phyloP scores from a whole-genome alignment of 1,140 invertebrate species.

The Drosophila bipectinata region DNA sequence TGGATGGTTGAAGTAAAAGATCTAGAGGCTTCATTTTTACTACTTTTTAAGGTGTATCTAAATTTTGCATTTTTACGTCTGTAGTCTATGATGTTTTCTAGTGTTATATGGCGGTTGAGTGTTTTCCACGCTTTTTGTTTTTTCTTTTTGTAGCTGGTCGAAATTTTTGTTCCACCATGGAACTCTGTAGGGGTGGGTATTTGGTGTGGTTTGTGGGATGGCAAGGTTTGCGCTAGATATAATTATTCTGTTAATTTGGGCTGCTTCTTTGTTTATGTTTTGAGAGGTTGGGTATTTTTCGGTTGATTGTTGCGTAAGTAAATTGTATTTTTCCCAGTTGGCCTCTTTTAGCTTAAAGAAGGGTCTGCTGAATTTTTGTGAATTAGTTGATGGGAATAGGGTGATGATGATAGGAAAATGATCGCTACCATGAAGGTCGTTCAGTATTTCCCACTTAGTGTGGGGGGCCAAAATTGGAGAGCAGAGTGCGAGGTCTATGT shows the following conservation, averaged over 20 bases:
- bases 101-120: too few relatives aligned
- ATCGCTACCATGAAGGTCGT: conserved; percentile 24
- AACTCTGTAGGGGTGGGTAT: conserved; percentile 2
- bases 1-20: too few relatives aligned
- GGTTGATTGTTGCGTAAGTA: conserved; percentile 5
- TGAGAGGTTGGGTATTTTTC: not conserved
- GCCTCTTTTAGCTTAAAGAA: conserved; percentile 17
- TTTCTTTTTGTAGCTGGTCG: too few relatives aligned
- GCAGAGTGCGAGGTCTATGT: conserved; percentile 18
- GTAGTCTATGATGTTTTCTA: too few relatives aligned
- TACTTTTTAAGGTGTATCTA: too few relatives aligned
- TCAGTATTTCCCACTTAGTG: conserved; percentile 29
- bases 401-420: conserved; percentile 37
- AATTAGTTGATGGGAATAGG: conserved; percentile 12
- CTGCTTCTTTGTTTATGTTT: conserved; percentile 13
- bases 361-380: conserved; percentile 3
- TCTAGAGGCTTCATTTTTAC: too few relatives aligned
- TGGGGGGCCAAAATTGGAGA: conserved; percentile 3
- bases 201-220: conserved; percentile 24
- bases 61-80: too few relatives aligned
- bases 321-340: conserved; percentile 8
- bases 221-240: conserved; percentile 5
- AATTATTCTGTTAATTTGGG: conserved; percentile 19
- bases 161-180: too few relatives aligned
- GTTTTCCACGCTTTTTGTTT: too few relatives aligned